These are phyloP conservation scores for Girardinichthys multiradiatus DNA, from an alignment of 2,113 vertebrate genomes.

Conservation along the genomic window DNA sequence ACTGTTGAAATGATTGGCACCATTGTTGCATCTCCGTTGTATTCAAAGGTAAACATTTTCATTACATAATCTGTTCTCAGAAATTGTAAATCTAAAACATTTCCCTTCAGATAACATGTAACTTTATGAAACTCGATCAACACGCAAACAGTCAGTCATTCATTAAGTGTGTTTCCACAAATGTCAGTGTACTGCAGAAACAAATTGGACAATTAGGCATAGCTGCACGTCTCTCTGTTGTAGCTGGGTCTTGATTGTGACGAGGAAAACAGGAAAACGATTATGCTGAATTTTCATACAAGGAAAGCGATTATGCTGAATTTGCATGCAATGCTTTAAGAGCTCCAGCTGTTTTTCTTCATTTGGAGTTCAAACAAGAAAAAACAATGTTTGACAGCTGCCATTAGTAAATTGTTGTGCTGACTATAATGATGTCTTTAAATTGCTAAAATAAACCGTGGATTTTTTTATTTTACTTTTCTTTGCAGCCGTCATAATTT, in stretches of 20 bases:
- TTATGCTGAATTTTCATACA: slow-evolving; percentile 39
- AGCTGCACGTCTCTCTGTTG: slow-evolving; percentile 35
- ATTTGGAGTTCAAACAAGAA: slow-evolving; percentile 47
- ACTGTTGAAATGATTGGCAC: background rate
- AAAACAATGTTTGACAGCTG: slow-evolving; percentile 35
- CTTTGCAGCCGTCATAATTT: slow-evolving; percentile 10
- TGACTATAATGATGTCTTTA: slow-evolving; percentile 41
- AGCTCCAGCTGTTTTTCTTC: slow-evolving; percentile 45
- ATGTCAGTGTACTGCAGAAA: slow-evolving; percentile 22
- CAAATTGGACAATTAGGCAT: slow-evolving; percentile 43
- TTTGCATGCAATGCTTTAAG: slow-evolving; percentile 39
- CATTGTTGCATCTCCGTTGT: background rate
- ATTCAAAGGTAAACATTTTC: background rate
- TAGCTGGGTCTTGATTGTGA: slow-evolving; percentile 27
- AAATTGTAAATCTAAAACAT: background rate
- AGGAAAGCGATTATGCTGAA: slow-evolving; percentile 24
- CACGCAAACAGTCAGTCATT: slow-evolving; percentile 14
- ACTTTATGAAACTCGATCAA: slow-evolving; percentile 14
- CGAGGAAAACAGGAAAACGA: slow-evolving; percentile 26
- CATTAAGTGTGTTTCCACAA: slow-evolving; percentile 24
- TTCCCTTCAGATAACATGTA: background rate
- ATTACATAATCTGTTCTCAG: background rate
- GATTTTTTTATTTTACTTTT: slow-evolving; percentile 16
- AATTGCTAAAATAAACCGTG: slow-evolving; percentile 12
- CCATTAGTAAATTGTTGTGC: slow-evolving; percentile 29